Evolutionary conservation across 2,888 invertebrate species (phyloP).

Genomic region (Taphrorychus bicolor): DNA sequence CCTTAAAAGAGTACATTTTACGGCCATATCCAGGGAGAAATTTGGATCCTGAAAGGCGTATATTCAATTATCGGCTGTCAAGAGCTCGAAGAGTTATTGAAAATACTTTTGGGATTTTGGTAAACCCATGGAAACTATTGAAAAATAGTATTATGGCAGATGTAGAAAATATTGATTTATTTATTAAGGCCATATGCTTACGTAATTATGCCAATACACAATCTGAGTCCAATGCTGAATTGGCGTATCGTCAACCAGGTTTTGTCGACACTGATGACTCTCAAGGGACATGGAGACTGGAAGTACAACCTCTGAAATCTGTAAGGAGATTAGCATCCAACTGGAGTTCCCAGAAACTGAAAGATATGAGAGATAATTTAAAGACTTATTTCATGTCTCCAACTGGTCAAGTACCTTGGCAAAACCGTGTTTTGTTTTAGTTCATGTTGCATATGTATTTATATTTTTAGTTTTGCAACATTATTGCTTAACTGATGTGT

Average conservation of each 20-base stretch:
- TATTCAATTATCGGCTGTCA: constrained; percentile 43
- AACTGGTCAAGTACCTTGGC: background rate
- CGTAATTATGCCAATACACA: constrained; percentile 3
- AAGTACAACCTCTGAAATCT: constrained; percentile 14
- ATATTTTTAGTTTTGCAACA: background rate
- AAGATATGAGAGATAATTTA: background rate
- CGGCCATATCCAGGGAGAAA: constrained; percentile 41
- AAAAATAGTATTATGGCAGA: constrained; percentile 12
- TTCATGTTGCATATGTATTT: too few relatives aligned
- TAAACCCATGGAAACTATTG: constrained; percentile 15
- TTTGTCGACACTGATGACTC: constrained; percentile 16
- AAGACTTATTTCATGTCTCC: background rate
- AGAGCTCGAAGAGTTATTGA: constrained; percentile 40
- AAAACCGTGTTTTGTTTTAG: background rate
- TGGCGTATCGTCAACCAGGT: constrained; percentile 6
- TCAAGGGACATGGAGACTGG: constrained; percentile 10
- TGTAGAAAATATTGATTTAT: constrained; percentile 17
- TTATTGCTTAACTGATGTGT: background rate
- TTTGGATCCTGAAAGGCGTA: constrained; percentile 24
- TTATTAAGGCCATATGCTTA: constrained; percentile 7
- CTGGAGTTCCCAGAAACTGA: background rate
- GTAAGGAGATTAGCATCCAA: background rate
- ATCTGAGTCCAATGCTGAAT: background rate
- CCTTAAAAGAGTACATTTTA: constrained; percentile 42
- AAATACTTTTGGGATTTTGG: constrained; percentile 44